These are phyloP conservation scores for Heliothis subflexa DNA, from an alignment of 1,140 invertebrate genomes.

Conservation along the genomic window DNA sequence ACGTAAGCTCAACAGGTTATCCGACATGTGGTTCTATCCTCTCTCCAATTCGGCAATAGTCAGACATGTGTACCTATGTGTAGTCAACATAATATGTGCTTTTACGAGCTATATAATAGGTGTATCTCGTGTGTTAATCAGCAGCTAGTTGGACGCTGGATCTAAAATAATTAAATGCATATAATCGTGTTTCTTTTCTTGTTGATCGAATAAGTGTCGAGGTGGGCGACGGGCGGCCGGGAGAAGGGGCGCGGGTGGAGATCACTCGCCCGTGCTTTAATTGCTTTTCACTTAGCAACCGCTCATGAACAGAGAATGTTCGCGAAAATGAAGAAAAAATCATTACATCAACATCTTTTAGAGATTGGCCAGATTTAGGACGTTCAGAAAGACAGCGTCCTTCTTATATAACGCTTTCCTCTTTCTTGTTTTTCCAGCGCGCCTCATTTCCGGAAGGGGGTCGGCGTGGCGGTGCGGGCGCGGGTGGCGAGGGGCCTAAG, in stretches of 20 bases:
- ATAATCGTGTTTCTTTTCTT: conserved; percentile 75
- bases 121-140: neutral
- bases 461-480: conserved; percentile 67
- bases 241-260: conserved; percentile 62
- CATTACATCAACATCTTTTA: conserved; percentile 85
- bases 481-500: conserved; percentile 85
- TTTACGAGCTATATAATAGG: neutral
- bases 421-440: conserved; percentile 83
- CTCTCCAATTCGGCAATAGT: neutral
- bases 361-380: conserved; percentile 84
- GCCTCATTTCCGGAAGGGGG: conserved; percentile 84
- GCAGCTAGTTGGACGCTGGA: neutral
- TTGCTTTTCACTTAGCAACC: conserved; percentile 86
- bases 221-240: conserved; percentile 58
- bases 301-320: conserved; percentile 81
- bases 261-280: conserved; percentile 84
- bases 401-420: conserved; percentile 82
- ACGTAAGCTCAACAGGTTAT: conserved; percentile 25
- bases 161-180: conserved; percentile 51
- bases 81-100: neutral
- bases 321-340: conserved; percentile 85
- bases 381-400: conserved; percentile 76
- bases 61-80: neutral
- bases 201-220: conserved; percentile 74
- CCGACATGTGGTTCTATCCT: conserved; percentile 6